Conservation (phyloP, 2,797 vertebrate species). For the Paramormyrops hopkinsi region DNA sequence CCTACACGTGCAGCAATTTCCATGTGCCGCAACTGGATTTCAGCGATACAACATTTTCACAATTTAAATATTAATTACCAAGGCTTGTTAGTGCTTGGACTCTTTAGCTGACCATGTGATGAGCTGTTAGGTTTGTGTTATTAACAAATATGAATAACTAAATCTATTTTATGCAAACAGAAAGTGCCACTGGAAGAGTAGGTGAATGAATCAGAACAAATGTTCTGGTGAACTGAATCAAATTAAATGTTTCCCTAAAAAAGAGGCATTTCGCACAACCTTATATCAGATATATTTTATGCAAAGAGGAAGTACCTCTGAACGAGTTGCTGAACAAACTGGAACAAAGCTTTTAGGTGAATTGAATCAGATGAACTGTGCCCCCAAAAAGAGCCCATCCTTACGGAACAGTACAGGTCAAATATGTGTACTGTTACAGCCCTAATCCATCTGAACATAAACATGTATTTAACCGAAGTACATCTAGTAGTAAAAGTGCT, state of each 20-base stretch:
- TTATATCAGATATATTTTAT: background rate
- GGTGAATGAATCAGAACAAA: background rate
- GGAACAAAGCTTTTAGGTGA: background rate
- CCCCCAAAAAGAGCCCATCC: background rate
- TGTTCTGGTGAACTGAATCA: background rate
- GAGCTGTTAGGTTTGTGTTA: background rate
- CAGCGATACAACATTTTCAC: background rate
- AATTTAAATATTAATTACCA: background rate
- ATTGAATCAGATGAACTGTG: background rate
- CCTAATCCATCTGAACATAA: background rate
- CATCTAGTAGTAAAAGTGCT: background rate
- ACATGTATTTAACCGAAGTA: background rate
- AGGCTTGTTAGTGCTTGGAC: background rate
- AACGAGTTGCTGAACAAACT: background rate
- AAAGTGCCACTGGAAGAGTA: background rate
- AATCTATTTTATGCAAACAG: background rate
- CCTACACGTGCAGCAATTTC: background rate
- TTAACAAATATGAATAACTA: background rate
- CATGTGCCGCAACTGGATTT: background rate
- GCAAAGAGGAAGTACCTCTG: background rate
- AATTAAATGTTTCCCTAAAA: background rate
- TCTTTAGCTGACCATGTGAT: background rate
- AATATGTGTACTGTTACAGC: background rate
- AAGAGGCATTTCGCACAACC: background rate
- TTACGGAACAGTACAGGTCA: background rate